These are phyloP conservation scores for Sclerurus mexicanus DNA, from an alignment of 2,113 vertebrate species.

Conservation along the genomic window DNA sequence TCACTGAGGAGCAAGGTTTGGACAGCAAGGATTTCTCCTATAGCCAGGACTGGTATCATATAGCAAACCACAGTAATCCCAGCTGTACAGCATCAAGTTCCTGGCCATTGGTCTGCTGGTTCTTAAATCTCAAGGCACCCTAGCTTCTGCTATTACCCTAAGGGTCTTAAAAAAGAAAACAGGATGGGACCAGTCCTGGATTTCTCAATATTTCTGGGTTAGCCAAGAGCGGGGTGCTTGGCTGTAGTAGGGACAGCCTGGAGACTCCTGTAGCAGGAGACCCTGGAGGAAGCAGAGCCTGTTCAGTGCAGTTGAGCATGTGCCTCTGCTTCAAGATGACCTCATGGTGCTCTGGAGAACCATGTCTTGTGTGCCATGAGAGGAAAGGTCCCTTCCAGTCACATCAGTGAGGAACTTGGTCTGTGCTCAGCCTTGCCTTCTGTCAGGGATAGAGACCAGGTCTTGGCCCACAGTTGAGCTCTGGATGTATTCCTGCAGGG, in stretches of 20 bases:
- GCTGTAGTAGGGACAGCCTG: background rate
- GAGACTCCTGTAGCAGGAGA: background rate
- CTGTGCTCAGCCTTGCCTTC: background rate
- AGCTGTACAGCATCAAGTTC: background rate
- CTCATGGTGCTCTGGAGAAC: background rate
- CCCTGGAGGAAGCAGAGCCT: background rate
- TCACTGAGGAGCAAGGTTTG: background rate
- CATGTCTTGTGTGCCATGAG: background rate
- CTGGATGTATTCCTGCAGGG: background rate
- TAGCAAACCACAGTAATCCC: background rate
- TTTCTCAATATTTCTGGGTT: background rate
- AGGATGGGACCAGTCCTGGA: background rate
- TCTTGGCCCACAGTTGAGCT: fast-evolving
- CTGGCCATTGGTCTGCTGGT: background rate
- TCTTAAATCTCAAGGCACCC: background rate
- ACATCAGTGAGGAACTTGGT: fast-evolving
- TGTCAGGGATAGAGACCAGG: background rate
- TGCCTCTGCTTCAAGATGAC: background rate
- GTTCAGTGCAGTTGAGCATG: background rate
- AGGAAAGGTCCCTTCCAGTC: background rate
- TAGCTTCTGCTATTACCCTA: background rate
- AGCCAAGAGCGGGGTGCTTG: background rate
- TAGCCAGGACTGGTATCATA: background rate
- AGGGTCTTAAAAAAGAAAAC: background rate
- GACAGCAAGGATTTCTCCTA: background rate